Evolutionary conservation across 1,140 invertebrate species (phyloP).

Genomic region (Leguminivora glycinivorella): DNA sequence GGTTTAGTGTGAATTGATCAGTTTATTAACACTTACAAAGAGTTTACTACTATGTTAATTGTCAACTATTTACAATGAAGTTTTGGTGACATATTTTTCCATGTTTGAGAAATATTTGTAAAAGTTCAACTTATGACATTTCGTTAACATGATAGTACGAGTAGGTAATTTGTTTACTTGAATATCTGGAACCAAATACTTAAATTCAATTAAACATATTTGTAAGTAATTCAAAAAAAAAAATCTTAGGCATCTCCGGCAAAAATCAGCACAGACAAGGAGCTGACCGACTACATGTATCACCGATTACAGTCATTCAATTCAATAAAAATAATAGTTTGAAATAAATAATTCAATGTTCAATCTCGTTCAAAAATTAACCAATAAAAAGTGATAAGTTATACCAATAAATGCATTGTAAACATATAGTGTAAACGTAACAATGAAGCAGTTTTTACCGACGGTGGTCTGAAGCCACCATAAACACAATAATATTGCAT

Average conservation of each 20-base stretch:
- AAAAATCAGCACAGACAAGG: too few relatives aligned
- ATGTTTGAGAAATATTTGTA: too few relatives aligned
- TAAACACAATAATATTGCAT: constrained; percentile 15
- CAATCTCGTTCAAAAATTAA: neutral
- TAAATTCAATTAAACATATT: too few relatives aligned
- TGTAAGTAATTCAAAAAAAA: too few relatives aligned
- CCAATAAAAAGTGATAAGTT: neutral
- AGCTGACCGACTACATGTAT: too few relatives aligned
- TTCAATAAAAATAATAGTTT: too few relatives aligned
- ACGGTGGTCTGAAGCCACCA: neutral
- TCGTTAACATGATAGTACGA: too few relatives aligned
- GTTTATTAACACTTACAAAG: neutral
- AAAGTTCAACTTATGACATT: too few relatives aligned
- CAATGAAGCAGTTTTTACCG: neutral
- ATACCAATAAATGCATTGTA: neutral
- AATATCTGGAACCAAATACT: too few relatives aligned
- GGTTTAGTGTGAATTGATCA: neutral
- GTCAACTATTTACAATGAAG: neutral
- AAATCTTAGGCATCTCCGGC: too few relatives aligned
- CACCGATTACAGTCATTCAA: too few relatives aligned
- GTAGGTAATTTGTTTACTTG: too few relatives aligned
- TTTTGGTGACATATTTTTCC: neutral
- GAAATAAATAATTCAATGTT: neutral
- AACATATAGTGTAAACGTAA: neutral
- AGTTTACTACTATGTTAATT: neutral